Evolutionary conservation across 2,113 vertebrate species (phyloP).

Genomic region (Saimiri boliviensis): DNA sequence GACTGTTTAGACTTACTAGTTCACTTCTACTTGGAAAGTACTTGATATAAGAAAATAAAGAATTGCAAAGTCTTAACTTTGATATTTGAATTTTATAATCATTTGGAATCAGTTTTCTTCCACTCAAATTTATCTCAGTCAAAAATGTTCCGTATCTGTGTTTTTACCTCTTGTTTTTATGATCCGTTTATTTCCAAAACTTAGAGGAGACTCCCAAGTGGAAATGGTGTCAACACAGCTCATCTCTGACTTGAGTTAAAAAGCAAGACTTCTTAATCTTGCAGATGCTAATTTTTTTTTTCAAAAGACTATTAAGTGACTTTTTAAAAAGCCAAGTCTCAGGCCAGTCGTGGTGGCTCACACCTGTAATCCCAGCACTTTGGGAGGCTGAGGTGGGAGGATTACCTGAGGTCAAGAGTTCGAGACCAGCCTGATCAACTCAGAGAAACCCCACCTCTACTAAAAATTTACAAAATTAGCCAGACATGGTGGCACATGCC

Average conservation of each 20-base stretch:
- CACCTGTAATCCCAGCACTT: no score
- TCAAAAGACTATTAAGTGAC: not conserved
- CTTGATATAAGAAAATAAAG: not conserved
- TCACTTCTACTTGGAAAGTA: constrained; percentile 28
- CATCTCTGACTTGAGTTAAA: constrained; percentile 21
- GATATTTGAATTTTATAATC: constrained; percentile 2
- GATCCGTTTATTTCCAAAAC: not conserved
- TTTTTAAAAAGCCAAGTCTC: no score
- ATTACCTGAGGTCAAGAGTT: no score
- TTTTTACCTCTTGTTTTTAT: not conserved
- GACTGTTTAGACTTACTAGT: not conserved
- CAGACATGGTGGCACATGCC: no score
- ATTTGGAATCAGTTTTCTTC: not conserved
- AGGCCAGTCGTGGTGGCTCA: no score
- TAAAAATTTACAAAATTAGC: no score
- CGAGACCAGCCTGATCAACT: no score
- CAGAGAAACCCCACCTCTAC: no score
- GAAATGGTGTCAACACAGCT: not conserved
- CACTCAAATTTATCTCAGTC: not conserved
- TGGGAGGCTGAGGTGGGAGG: no score
- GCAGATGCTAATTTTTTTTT: not conserved
- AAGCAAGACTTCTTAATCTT: not conserved
- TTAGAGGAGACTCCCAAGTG: not conserved
- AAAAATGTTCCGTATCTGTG: not conserved
- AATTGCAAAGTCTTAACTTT: not conserved